Conservation (phyloP, 2,113 vertebrate species). For the Hippolais icterina region DNA sequence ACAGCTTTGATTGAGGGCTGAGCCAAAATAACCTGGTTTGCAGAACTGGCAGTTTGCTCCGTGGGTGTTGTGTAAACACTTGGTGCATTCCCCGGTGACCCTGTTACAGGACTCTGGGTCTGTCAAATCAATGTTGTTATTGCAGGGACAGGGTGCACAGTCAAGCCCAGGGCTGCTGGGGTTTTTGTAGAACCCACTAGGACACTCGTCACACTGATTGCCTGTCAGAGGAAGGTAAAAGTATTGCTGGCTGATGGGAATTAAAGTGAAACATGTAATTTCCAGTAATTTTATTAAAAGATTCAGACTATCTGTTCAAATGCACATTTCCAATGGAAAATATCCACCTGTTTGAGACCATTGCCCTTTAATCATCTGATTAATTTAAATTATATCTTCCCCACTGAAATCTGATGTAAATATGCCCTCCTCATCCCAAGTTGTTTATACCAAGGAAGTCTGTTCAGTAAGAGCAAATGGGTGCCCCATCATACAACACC, state of each 20-base stretch:
- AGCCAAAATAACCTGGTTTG: constrained; percentile 83
- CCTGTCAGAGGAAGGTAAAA: constrained; percentile 67
- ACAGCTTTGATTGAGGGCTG: constrained; percentile 80
- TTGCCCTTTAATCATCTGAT: not conserved
- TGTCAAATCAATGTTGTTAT: constrained; percentile 79
- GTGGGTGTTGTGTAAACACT: constrained; percentile 81
- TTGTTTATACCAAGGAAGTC: not conserved
- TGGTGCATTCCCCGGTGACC: constrained; percentile 80
- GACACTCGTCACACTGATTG: constrained; percentile 77
- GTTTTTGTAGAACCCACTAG: constrained; percentile 81
- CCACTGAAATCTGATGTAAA: not conserved
- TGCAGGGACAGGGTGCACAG: constrained; percentile 81
- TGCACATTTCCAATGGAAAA: not conserved
- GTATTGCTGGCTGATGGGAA: not conserved
- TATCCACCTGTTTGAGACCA: not conserved
- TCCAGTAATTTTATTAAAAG: not conserved
- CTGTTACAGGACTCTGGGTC: constrained; percentile 77
- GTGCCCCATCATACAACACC: not conserved
- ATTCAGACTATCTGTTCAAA: not conserved
- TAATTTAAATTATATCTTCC: not conserved
- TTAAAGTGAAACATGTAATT: not conserved
- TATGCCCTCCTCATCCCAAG: not conserved
- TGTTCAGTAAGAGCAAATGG: not conserved
- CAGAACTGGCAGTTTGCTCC: constrained; percentile 83
- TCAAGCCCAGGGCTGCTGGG: constrained; percentile 22